Evolutionary conservation across 2,797 vertebrate species (phyloP).

Genomic region (Gadopsis marmoratus): DNA sequence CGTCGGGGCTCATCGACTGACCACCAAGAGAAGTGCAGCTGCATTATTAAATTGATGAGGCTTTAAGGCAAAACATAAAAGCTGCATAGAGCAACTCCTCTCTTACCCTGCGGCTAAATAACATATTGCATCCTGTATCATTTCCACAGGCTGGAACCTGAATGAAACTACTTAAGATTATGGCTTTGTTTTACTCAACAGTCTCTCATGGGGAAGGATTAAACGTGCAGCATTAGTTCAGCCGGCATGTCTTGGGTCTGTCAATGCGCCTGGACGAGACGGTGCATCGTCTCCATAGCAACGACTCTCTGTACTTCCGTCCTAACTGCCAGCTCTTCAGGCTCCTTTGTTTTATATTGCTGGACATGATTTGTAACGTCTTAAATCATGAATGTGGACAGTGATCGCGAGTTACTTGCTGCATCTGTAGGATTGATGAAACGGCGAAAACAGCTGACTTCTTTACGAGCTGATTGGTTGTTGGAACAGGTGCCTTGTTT

Average conservation of each 20-base stretch:
- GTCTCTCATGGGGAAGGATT: conserved; percentile 7
- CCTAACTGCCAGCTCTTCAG: too few relatives aligned
- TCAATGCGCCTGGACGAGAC: too few relatives aligned
- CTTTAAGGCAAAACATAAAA: neutral
- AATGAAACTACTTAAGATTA: neutral
- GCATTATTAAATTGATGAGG: neutral
- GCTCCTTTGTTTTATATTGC: too few relatives aligned
- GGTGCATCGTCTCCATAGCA: too few relatives aligned
- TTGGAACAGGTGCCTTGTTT: too few relatives aligned
- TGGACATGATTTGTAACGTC: too few relatives aligned
- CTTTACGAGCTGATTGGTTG: too few relatives aligned
- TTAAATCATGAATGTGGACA: too few relatives aligned
- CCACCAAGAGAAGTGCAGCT: neutral
- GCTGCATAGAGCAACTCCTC: neutral
- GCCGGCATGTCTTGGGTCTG: conserved; percentile 1
- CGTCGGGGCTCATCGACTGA: neutral
- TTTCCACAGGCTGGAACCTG: neutral
- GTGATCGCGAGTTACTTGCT: too few relatives aligned
- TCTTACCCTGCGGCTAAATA: neutral
- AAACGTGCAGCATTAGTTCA: conserved; percentile 30
- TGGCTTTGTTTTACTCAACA: neutral
- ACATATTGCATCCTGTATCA: neutral
- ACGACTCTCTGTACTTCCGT: too few relatives aligned
- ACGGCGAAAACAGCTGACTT: too few relatives aligned
- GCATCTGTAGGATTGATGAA: too few relatives aligned